These are phyloP conservation scores for Hapalemur alaotrensis DNA, from an alignment of 2,797 vertebrate genomes.

Conservation along the genomic window DNA sequence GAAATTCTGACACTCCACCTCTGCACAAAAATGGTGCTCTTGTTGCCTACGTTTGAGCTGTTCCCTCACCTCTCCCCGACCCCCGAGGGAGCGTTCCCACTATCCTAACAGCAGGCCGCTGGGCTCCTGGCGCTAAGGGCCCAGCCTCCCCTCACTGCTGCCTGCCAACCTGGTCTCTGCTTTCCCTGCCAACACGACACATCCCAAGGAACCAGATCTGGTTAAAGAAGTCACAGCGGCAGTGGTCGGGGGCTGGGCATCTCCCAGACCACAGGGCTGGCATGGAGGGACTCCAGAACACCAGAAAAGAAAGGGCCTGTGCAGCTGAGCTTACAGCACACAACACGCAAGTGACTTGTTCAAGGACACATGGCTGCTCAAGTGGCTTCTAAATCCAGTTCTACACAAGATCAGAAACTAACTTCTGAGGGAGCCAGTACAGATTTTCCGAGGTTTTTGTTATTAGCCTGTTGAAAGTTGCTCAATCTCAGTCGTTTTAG, in stretches of 20 bases:
- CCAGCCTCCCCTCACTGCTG: background rate
- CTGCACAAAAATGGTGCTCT: too few species aligned
- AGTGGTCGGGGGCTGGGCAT: accelerated
- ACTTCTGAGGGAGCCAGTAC: background rate
- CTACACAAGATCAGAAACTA: too few species aligned
- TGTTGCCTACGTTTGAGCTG: accelerated
- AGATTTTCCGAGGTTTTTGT: background rate
- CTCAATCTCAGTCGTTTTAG: background rate
- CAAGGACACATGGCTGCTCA: background rate
- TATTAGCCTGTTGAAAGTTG: background rate
- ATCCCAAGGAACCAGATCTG: background rate
- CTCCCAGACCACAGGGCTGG: background rate
- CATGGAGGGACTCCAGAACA: background rate
- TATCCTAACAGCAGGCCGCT: background rate
- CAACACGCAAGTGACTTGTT: background rate
- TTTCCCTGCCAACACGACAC: accelerated
- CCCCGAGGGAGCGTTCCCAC: background rate
- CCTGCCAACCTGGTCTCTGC: background rate
- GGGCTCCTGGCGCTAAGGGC: background rate
- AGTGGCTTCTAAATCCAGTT: background rate
- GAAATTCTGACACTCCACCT: too few species aligned
- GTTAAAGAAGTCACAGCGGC: background rate
- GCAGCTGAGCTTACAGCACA: background rate
- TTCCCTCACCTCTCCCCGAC: background rate
- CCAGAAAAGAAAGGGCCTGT: background rate